Evolutionary conservation across 1,140 invertebrate species (phyloP).

Genomic region (Battus philenor): DNA sequence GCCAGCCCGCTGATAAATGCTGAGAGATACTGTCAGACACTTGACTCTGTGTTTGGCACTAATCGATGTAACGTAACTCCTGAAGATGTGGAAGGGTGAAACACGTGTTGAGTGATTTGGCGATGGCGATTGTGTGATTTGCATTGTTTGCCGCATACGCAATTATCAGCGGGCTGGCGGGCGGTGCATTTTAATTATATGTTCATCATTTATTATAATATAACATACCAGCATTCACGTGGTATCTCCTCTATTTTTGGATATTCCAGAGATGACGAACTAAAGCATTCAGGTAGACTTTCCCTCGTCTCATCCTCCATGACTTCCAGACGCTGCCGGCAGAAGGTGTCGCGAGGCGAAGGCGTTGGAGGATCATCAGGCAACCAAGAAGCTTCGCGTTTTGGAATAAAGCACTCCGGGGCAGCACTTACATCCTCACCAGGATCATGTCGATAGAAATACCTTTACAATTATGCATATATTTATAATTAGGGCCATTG

Average conservation of each 20-base stretch:
- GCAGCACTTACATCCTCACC: slow-evolving; percentile 53
- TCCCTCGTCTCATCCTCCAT: slow-evolving; percentile 38
- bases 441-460: slow-evolving; percentile 62
- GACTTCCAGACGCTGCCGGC: slow-evolving; percentile 36
- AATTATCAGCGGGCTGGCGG: too few species aligned
- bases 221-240: slow-evolving; percentile 41
- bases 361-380: slow-evolving; percentile 48
- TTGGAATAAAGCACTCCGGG: slow-evolving; percentile 50
- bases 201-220: background rate
- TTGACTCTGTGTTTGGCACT: background rate
- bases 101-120: too few species aligned
- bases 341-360: slow-evolving; percentile 55
- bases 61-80: too few species aligned
- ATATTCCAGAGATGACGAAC: slow-evolving; percentile 37
- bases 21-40: background rate
- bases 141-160: too few species aligned
- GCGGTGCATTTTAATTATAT: background rate
- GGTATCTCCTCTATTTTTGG: slow-evolving; percentile 51
- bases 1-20: too few species aligned
- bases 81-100: too few species aligned
- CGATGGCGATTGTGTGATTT: too few species aligned
- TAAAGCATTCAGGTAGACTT: slow-evolving; percentile 29
- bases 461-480: slow-evolving; percentile 37
- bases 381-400: slow-evolving; percentile 49
- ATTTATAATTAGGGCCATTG: too few species aligned